Base-by-base conservation (phyloP, 2,113 vertebrate species). In the Pelodiscus sinensis region DNA sequence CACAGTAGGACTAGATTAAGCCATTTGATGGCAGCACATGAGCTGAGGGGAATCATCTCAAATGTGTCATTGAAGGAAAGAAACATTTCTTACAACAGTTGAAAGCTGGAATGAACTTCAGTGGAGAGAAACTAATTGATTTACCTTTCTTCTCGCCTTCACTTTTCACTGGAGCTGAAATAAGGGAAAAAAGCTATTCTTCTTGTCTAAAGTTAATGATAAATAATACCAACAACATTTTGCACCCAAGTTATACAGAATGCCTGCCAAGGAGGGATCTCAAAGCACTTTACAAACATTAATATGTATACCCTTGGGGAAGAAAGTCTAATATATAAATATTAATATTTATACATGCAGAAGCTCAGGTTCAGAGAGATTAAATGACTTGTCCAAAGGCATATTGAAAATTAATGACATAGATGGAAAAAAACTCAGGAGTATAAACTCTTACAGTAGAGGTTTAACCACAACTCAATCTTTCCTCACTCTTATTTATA, bases 101-200 rank as follows among this genome's bases (percentile, higher is more conserved):
- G 84, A 51, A 91, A 88, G n/a, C 94, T 81, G 80, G 90, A 94
- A 96, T 84, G 84, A 4, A 50, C 58, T 94, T 93, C 86, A 94
- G 81, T 89, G 86, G 93, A 93, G 35, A 38, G 50, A 95, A 96
- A 91, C 93, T 54, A 96, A 90, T 78, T 82, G 60, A 82, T 92
- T 96, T 97, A 96, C 95, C 96, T 97, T 96, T 97, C 84, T 96
- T 96, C 50, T 96, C 95, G 51, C 38, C 93, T 10, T 96, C 95
- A 52, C 95, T 96, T 92, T 94, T 97, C 90, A 87, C 52, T 0
- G 24, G 9, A 89, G 83, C 96, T 97, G 96, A 89, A 97, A 97
- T 8, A n/a, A 86, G 95, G 95, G 86, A 4, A 94, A 94, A 86
- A 88, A 8, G 88, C 4, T 4, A 0, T 79, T 12, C 89, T 93